Conservation (phyloP, 1,140 invertebrate genomes). For the Cephus cinctus region DNA sequence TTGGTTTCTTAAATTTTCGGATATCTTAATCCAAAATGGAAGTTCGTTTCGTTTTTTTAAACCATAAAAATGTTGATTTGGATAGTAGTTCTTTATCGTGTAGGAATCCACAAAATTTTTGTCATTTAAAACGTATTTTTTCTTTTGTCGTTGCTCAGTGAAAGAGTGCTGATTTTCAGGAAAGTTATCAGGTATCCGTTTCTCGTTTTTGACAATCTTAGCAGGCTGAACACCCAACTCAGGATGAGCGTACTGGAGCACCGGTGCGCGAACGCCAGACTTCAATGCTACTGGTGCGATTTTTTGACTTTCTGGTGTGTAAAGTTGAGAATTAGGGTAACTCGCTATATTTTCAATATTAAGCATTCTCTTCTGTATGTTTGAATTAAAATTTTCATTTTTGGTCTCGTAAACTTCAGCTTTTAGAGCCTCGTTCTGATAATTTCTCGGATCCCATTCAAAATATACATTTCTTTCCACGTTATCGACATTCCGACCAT, state of each 20-base stretch:
- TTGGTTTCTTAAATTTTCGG: constrained; percentile 70
- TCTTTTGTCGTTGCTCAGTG: constrained; percentile 48
- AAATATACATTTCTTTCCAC: constrained; percentile 38
- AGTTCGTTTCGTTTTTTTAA: constrained; percentile 51
- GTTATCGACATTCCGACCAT: constrained; percentile 36
- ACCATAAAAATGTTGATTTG: constrained; percentile 46
- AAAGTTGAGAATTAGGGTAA: constrained; percentile 65
- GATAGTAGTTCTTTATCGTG: constrained; percentile 45
- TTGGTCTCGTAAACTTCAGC: constrained; percentile 41
- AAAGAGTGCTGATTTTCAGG: constrained; percentile 47
- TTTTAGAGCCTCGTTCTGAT: constrained; percentile 35
- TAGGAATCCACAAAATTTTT: constrained; percentile 44
- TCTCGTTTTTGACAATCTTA: constrained; percentile 57
- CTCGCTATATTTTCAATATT: constrained; percentile 63
- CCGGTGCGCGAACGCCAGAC: constrained; percentile 68
- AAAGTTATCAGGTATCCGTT: constrained; percentile 53
- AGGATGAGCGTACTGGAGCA: constrained; percentile 76
- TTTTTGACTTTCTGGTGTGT: constrained; percentile 54
- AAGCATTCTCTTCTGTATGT: constrained; percentile 68
- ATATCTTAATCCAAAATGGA: constrained; percentile 71
- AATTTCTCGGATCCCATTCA: constrained; percentile 44
- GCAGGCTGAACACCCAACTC: constrained; percentile 74
- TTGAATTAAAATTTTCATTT: constrained; percentile 45
- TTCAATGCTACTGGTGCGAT: constrained; percentile 60
- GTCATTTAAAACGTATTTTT: constrained; percentile 46